Base-by-base conservation (phyloP, 2,888 invertebrate genomes). In the Gortyna flavago region DNA sequence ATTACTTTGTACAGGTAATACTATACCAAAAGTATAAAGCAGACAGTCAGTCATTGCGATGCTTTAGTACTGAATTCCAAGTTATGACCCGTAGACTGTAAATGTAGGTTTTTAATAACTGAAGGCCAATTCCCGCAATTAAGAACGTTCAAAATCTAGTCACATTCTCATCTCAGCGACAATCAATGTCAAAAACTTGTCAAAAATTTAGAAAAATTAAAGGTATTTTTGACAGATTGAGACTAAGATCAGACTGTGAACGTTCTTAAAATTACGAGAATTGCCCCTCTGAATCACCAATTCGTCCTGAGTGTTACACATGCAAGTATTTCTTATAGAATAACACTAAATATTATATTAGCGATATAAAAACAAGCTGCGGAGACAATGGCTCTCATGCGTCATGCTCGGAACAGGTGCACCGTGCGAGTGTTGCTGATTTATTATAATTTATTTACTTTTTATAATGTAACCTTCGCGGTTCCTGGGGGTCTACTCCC, bases 361-460 rank as follows among this genome's bases (percentile, higher is more conserved):
- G 57, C 51, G 9, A 68, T 83, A 73, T 65, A 77, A 83, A 85
- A 85, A 83, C 82, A 77, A 61, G 32, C 13, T 7, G 16, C 51
- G 9, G 51, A 73, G 73, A 83, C 86, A 84, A 83, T 78, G 79
- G 83, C 70, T 54, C 61, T 44, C 69, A 81, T 84, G 86, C 75
- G 86, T 84, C 84, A 84, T 79, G 67, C 11, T 41, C 25, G 1
- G 54, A 75, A 72, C 84, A 85, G 80, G 85, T 85, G 87, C 85
- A 72, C 65, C 61, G 35, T 41, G 73, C 38, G 61, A 65, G 70
- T 71, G 68, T 68, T 64, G 61, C 75, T 85, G 78, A 84, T 85
- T 66, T 85, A 84, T 85, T 81, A 48, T 78, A 82, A 83, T 80
- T 76, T 83, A 83, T 85, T 80, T 79, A 83, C 70, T 87, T 85